Conservation (phyloP, 2,888 invertebrate species). For the Andricus curvator region DNA sequence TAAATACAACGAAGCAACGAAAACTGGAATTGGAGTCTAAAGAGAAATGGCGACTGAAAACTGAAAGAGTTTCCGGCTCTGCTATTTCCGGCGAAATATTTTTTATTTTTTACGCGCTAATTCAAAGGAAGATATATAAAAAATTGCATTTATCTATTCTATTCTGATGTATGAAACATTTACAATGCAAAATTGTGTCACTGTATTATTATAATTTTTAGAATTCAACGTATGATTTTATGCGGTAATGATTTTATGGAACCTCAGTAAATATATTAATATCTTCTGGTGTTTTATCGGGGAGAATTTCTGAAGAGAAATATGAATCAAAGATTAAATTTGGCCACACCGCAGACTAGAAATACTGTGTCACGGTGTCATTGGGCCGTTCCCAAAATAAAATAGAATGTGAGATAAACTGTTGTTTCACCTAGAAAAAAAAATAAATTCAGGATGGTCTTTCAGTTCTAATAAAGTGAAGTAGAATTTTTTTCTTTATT, state of each 20-base stretch:
- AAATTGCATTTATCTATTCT: neutral
- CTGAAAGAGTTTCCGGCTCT: slow-evolving; percentile 15
- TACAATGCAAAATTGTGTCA: neutral
- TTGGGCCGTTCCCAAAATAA: slow-evolving; percentile 11
- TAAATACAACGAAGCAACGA: slow-evolving; percentile 9
- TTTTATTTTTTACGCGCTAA: neutral
- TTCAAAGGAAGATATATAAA: neutral
- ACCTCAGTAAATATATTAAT: neutral
- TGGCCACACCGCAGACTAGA: slow-evolving; percentile 22
- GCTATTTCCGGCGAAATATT: neutral
- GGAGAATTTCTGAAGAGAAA: neutral
- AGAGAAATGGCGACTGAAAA: neutral
- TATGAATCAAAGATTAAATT: slow-evolving; percentile 35
- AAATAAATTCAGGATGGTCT: neutral
- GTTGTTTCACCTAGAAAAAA: neutral
- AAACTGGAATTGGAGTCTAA: neutral
- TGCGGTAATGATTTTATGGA: neutral
- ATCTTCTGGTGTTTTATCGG: neutral
- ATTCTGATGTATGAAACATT: neutral
- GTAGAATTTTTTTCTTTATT: neutral
- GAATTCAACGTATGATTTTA: neutral
- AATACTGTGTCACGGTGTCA: slow-evolving; percentile 37
- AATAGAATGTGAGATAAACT: slow-evolving; percentile 14
- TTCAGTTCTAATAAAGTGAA: neutral
- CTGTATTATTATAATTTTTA: neutral